Evolutionary conservation across 2,797 vertebrate genomes (phyloP).

Genomic region (Falco peregrinus): DNA sequence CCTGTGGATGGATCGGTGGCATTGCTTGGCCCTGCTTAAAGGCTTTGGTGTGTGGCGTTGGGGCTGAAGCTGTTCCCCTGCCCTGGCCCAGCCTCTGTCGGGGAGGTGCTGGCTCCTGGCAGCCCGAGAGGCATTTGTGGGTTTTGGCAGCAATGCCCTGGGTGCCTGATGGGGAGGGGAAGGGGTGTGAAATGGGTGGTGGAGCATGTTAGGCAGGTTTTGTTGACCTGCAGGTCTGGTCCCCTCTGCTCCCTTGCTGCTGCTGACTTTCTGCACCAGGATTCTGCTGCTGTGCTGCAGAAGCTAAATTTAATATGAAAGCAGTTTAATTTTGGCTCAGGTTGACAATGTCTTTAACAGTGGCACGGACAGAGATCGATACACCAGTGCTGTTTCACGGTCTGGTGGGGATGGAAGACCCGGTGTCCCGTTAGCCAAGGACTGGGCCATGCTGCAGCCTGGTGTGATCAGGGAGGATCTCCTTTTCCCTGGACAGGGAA

Average conservation of each 20-base stretch:
- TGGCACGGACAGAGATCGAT: not conserved
- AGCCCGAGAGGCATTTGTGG: not conserved
- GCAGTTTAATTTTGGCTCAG: not conserved
- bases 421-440: not conserved
- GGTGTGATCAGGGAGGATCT: not conserved
- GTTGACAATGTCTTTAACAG: not conserved
- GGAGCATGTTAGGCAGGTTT: accelerated
- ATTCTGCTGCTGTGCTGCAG: not conserved
- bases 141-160: not conserved
- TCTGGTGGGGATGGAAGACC: not conserved
- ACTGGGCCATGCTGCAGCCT: not conserved
- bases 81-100: not conserved
- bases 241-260: not conserved
- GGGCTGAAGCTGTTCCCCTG: not conserved
- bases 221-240: not conserved
- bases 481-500: not conserved
- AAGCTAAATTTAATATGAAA: not conserved
- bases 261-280: not conserved
- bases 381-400: not conserved
- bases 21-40: not conserved
- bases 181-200: not conserved
- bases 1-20: not conserved
- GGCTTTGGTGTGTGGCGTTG: not conserved
- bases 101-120: not conserved
- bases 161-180: not conserved